Evolutionary conservation across 2,888 invertebrate genomes (phyloP), one percentile per base, ranked within the genome.

Genomic region (Drosophila koepferae): DNA sequence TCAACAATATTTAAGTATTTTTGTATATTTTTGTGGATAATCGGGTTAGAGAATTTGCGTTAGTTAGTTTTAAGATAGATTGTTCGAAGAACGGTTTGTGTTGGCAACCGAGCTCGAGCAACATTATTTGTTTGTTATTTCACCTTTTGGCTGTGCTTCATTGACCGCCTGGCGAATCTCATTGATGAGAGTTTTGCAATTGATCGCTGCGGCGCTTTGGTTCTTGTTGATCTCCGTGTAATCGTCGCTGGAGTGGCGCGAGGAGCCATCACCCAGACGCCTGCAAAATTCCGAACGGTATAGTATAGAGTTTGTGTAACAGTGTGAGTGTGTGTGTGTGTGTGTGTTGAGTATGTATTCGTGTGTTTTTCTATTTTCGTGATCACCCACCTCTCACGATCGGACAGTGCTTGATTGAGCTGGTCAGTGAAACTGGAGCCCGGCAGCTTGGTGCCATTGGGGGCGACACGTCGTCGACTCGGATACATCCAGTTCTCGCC

Each of bases 101-200:
- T 31, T 55, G 58, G 40, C 23, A 77, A 67, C 66, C 61, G 65
- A 38, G 31, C 18, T 43, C 44, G 43, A 54, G 23, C 48, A 34
- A 62, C 59, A 31, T 44, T 73, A 64, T 73, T 77, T 53, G 71
- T 64, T 73, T 76, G 41, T 65, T 86, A 80, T 75, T 90, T 91
- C 93, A 97, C 97, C 97, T 96, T 96, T 95, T 78, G 97, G 96
- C 94, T 97, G 97, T 81, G 97, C 97, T 94, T 97, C 97, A 93
- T 95, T 97, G 90, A 97, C 97, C 86, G 97, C 97, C 93, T 97
- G 97, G 77, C 97, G 95, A 91, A 97, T 97, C 94, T 97, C 97
- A 93, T 97, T 97, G 81, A 97, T 96, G 82, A 97, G 95, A 92
- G 96, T 96, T 94, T 97, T 96, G 89, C 96, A 96, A 91, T 95